These are phyloP conservation scores for Uropsilus gracilis DNA, from an alignment of 2,113 vertebrate genomes.

Conservation along the genomic window DNA sequence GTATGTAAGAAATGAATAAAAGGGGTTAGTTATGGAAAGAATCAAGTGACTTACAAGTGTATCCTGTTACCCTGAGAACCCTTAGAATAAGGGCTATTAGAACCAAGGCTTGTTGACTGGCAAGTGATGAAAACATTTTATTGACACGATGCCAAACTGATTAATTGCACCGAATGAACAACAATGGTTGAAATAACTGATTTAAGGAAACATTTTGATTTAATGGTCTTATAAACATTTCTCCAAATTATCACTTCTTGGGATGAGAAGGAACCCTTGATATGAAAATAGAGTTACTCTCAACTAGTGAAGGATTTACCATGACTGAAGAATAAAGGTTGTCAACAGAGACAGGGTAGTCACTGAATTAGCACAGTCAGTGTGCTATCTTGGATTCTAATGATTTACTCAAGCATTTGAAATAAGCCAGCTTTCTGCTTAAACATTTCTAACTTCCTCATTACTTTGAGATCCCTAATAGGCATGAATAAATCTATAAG, in stretches of 20 bases:
- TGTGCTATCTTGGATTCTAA: neutral
- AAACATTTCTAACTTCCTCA: slow-evolving; percentile 53
- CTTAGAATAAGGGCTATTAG: neutral
- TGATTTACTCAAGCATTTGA: slow-evolving; percentile 50
- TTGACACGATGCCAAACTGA: neutral
- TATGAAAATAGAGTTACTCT: neutral
- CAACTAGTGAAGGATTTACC: neutral
- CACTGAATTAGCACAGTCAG: neutral
- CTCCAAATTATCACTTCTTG: slow-evolving; percentile 16
- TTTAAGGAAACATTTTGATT: slow-evolving; percentile 5
- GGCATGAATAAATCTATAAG: slow-evolving; percentile 28
- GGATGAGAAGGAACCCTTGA: slow-evolving; percentile 29
- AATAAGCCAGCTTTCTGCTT: slow-evolving; percentile 16
- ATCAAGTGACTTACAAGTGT: no score
- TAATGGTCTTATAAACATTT: neutral
- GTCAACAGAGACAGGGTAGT: neutral
- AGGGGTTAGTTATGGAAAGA: neutral
- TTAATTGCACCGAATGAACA: neutral
- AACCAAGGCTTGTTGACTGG: neutral
- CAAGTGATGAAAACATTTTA: neutral
- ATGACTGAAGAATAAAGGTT: neutral
- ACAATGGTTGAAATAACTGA: neutral
- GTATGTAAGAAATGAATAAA: neutral
- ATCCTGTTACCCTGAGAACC: neutral
- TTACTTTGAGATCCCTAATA: slow-evolving; percentile 60